Percentiles rank a stretch among this genome's conserved stretches.
Conservation (phyloP, 1,140 invertebrate genomes). For the Drosophila lacteicornis region DNA sequence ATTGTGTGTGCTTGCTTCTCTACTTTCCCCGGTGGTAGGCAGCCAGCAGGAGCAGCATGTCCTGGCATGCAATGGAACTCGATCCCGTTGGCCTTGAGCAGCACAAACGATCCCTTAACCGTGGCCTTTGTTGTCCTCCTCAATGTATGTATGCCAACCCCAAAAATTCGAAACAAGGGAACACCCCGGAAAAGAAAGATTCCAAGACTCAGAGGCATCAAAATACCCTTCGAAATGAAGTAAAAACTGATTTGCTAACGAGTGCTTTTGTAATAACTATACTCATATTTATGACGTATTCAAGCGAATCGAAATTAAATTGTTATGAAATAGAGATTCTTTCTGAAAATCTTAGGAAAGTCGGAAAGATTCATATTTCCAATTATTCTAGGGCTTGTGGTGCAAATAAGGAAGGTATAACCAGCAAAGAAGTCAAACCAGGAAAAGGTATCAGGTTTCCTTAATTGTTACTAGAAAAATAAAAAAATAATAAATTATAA, state of each 20-base stretch:
- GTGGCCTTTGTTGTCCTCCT: constrained; percentile 38
- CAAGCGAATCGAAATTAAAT: constrained; percentile 16
- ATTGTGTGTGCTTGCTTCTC: constrained; percentile 36
- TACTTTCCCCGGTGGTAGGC: constrained; percentile 47
- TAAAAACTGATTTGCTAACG: constrained; percentile 39
- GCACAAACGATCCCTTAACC: constrained; percentile 53
- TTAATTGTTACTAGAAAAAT: background rate
- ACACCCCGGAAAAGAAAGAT: constrained; percentile 32
- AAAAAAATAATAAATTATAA: too few relatives aligned
- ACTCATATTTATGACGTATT: background rate
- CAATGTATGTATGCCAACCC: constrained; percentile 51
- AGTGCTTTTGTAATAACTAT: constrained; percentile 25
- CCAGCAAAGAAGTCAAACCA: background rate
- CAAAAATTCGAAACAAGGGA: constrained; percentile 46
- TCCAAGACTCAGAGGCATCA: constrained; percentile 11
- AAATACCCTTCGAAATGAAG: constrained; percentile 32
- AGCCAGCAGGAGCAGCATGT: constrained; percentile 26
- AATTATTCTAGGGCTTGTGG: background rate
- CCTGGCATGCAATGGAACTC: constrained; percentile 60
- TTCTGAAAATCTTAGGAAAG: constrained; percentile 8
- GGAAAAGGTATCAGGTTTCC: background rate
- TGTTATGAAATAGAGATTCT: constrained; percentile 10
- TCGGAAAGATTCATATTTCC: constrained; percentile 19
- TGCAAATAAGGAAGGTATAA: background rate
- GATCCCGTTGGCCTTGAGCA: constrained; percentile 65